These are phyloP conservation scores for Sinocyclocheilus rhinocerous DNA, from an alignment of 2,113 vertebrate genomes.

Conservation along the genomic window DNA sequence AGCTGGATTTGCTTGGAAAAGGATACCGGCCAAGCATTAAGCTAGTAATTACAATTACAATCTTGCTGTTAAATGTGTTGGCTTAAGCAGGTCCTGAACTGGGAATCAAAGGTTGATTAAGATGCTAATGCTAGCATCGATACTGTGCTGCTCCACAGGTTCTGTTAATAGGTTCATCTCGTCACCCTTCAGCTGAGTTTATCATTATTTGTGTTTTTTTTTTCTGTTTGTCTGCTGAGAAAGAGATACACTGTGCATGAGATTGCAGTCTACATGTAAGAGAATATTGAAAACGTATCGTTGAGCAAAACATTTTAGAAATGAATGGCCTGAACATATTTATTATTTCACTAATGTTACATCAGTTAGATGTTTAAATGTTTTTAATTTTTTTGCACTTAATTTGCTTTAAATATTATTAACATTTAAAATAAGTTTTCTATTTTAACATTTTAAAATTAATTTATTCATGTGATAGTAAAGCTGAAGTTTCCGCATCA, in stretches of 20 bases:
- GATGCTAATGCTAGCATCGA: background rate
- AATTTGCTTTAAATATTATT: too few species aligned
- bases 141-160: background rate
- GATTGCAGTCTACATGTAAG: background rate
- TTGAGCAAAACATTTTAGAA: background rate
- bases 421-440: too few species aligned
- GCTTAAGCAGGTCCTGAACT: background rate
- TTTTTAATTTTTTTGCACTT: too few species aligned
- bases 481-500: background rate
- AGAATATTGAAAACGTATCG: background rate
- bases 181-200: background rate
- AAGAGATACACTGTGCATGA: background rate
- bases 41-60: slow-evolving; percentile 17
- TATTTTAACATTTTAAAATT: background rate
- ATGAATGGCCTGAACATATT: background rate
- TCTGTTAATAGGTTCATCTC: background rate
- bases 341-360: background rate
- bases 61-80: background rate
- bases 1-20: background rate
- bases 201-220: background rate
- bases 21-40: slow-evolving; percentile 10
- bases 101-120: background rate
- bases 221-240: background rate
- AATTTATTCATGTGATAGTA: background rate
- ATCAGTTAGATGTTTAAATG: background rate